These are phyloP conservation scores for Psittacula derbiana DNA, from an alignment of 2,797 vertebrate species.

Conservation along the genomic window DNA sequence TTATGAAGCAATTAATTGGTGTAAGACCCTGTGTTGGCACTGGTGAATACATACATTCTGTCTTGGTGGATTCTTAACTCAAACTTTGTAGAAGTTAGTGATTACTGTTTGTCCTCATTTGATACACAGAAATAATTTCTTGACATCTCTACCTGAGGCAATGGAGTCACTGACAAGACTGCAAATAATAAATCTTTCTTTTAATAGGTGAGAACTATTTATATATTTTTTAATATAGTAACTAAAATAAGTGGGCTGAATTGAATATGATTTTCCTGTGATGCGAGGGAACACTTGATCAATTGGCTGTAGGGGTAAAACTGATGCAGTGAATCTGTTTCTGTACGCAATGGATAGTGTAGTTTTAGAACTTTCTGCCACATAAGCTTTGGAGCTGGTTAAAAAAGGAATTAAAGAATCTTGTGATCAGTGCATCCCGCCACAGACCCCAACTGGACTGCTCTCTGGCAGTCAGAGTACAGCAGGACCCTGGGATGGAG, in stretches of 20 bases:
- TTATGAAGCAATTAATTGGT: not conserved
- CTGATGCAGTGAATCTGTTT: too few species aligned
- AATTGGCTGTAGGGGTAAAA: rapidly evolving
- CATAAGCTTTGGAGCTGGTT: not conserved
- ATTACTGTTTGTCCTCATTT: conserved; percentile 27
- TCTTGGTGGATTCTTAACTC: not conserved
- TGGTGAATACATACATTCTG: rapidly evolving
- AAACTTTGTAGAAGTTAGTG: not conserved
- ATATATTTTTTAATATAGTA: not conserved
- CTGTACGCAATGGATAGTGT: rapidly evolving
- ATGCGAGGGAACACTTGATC: not conserved
- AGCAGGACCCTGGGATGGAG: not conserved
- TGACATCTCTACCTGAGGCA: conserved; percentile 86
- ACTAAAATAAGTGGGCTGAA: not conserved
- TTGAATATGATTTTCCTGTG: not conserved
- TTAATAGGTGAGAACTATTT: conserved; percentile 83
- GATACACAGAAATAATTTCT: conserved; percentile 86
- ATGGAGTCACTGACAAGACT: conserved; percentile 83
- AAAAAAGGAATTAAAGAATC: not conserved
- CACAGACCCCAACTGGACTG: rapidly evolving
- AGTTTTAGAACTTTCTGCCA: not conserved
- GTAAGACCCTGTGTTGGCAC: not conserved
- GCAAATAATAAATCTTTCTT: conserved; percentile 85
- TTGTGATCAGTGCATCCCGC: not conserved
- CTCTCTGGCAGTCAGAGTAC: not conserved